Evolutionary conservation across 2,888 invertebrate genomes (phyloP), one percentile per base, ranked within the genome.

Genomic region (Melinopterus prodromus): DNA sequence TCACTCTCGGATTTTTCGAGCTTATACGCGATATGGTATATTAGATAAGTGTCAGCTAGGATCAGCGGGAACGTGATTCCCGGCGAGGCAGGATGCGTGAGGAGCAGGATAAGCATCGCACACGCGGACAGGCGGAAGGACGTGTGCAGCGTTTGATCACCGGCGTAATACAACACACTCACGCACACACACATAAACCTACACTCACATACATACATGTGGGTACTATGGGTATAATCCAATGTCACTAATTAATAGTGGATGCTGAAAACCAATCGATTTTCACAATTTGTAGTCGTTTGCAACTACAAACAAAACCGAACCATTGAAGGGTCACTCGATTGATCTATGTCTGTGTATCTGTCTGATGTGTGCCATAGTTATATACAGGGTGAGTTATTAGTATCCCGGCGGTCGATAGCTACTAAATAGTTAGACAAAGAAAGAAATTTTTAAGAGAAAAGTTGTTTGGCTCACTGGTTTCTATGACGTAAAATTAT

Each of bases 1-100:
- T 83, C 74, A 9, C 82, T 83, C 35, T 35, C 83, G 85, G 79
- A 85, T 85, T 85, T 84, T 84, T 84, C 82, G 84, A 85, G 85
- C 85, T 86, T 86, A 86, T 85, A 85, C 85, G 84, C 85, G 85
- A 85, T 85, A 86, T 86, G 86, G 85, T 85, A 86, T 85, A 86
- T 86, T 86, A 86, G 86, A 86, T 86, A 85, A 86, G 86, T 86
- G 86, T 86, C 86, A 86, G 84, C 84, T 83, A 81, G 85, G 85
- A 85, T 86, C 86, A 86, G 82, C 83, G 83, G 70, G 75, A 12
- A 85, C 84, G 85, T 83, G 83, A 83, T 82, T 74, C 74, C 35
- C 26, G 16, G 16, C n/a, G 37, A 37, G 35, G 37, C 37, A 37
- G 36, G n/a, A 37, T 37, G 74, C 74, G 74, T 74, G 74, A 36